A percentile compares a stretch with the other conserved stretches of the same genome.
These are phyloP conservation scores for Siphlonurus alternatus DNA, from an alignment of 2,888 invertebrate genomes.

Conservation along the genomic window DNA sequence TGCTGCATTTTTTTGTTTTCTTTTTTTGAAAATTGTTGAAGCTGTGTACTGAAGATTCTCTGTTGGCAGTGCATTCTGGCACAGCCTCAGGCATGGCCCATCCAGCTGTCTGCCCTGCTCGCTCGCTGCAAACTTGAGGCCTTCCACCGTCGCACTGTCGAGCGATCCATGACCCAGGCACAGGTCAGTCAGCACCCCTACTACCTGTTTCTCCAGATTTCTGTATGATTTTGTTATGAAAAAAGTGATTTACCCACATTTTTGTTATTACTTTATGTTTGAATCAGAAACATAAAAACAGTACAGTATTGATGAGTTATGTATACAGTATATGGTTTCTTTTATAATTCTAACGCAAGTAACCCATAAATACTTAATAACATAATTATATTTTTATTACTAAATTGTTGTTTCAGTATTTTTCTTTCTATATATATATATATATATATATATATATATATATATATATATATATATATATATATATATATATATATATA, in stretches of 20 bases:
- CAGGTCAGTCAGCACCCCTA: slow-evolving; percentile 36
- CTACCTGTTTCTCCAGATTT: background rate
- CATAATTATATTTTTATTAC: background rate
- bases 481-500: too few species aligned
- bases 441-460: too few species aligned
- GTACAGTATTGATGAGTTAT: too few species aligned
- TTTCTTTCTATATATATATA: background rate
- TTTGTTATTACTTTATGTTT: too few species aligned
- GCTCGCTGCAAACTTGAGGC: slow-evolving; percentile 63
- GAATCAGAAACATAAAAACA: too few species aligned
- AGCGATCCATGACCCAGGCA: slow-evolving; percentile 73
- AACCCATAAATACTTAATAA: too few species aligned
- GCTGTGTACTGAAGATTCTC: background rate
- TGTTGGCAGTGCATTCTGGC: slow-evolving; percentile 33
- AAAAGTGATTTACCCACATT: too few species aligned
- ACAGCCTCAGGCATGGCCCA: slow-evolving; percentile 54
- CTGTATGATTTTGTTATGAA: background rate
- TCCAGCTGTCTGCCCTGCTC: slow-evolving; percentile 56
- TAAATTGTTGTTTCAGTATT: background rate
- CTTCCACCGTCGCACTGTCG: slow-evolving; percentile 61
- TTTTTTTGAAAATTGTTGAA: background rate
- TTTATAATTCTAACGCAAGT: too few species aligned
- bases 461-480: too few species aligned
- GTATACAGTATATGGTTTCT: too few species aligned
- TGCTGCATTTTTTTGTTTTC: slow-evolving; percentile 4